A percentile compares a stretch with the other conserved stretches of the same genome.
Conservation (phyloP, 2,888 invertebrate species). For the Choreutis nemorana region DNA sequence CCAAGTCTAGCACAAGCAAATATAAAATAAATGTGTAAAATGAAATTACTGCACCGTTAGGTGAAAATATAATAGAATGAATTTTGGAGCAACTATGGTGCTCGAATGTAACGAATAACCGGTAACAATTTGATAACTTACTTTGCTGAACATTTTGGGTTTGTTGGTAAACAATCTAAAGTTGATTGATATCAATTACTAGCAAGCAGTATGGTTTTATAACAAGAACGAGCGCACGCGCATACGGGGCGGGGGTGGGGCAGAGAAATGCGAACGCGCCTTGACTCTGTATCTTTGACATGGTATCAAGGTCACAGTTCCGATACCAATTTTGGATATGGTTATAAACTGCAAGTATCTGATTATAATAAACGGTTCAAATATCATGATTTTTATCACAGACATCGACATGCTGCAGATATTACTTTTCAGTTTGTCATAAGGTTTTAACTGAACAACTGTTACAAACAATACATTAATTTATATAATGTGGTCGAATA, state of each 20-base stretch:
- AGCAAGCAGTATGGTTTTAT: slow-evolving; percentile 39
- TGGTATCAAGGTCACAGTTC: slow-evolving; percentile 24
- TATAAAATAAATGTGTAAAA: no score
- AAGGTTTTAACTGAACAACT: no score
- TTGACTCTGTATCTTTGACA: slow-evolving; percentile 41
- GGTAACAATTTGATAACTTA: slow-evolving; percentile 19
- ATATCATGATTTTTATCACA: no score
- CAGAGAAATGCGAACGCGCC: slow-evolving; percentile 33
- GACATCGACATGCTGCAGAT: neutral
- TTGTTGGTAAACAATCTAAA: slow-evolving; percentile 28
- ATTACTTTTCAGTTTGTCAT: no score
- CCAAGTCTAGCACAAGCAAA: no score
- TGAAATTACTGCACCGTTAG: no score
- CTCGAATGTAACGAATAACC: no score
- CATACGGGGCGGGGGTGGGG: slow-evolving; percentile 25
- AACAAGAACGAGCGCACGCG: slow-evolving; percentile 18
- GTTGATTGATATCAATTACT: slow-evolving; percentile 40
- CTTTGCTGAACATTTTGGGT: slow-evolving; percentile 46
- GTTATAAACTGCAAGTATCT: no score
- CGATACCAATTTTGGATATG: slow-evolving; percentile 20
- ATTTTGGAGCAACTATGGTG: no score
- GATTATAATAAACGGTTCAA: no score
- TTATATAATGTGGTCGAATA: neutral
- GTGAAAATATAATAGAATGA: no score
- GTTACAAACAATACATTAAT: neutral